Evolutionary conservation across 2,888 invertebrate genomes (phyloP).

Genomic region (Argynnis bischoffii): DNA sequence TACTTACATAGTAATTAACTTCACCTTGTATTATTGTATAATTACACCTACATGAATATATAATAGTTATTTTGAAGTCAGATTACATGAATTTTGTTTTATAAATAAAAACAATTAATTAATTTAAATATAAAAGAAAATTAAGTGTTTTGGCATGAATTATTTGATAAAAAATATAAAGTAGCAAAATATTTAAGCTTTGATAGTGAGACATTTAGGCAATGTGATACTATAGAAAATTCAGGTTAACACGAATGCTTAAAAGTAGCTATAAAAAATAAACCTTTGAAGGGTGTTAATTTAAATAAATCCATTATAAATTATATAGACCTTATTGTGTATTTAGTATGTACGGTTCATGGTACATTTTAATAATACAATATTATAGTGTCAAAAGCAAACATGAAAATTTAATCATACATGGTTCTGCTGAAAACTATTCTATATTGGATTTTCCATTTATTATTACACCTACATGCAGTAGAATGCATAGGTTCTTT

Average conservation of each 20-base stretch:
- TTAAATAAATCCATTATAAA: too few species aligned
- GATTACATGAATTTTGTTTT: background rate
- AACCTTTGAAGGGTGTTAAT: too few species aligned
- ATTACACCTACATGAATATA: background rate
- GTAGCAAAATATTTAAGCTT: too few species aligned
- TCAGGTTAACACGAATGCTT: too few species aligned
- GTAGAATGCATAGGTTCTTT: conserved; percentile 30
- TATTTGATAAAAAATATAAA: background rate
- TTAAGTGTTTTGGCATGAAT: background rate
- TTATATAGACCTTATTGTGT: too few species aligned
- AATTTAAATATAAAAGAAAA: background rate
- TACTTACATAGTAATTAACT: background rate
- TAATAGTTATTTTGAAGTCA: background rate
- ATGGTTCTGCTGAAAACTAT: background rate
- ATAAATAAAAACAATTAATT: background rate
- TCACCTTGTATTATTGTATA: background rate
- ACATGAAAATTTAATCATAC: conserved; percentile 15
- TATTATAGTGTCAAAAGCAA: background rate
- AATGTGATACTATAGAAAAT: too few species aligned
- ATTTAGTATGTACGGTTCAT: too few species aligned
- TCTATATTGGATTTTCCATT: conserved; percentile 16
- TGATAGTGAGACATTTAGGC: too few species aligned
- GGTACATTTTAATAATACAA: background rate
- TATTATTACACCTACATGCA: conserved; percentile 17
- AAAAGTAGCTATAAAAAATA: too few species aligned